Evolutionary conservation across 2,797 vertebrate genomes (phyloP).

Genomic region (Muraenolepis orangiensis): DNA sequence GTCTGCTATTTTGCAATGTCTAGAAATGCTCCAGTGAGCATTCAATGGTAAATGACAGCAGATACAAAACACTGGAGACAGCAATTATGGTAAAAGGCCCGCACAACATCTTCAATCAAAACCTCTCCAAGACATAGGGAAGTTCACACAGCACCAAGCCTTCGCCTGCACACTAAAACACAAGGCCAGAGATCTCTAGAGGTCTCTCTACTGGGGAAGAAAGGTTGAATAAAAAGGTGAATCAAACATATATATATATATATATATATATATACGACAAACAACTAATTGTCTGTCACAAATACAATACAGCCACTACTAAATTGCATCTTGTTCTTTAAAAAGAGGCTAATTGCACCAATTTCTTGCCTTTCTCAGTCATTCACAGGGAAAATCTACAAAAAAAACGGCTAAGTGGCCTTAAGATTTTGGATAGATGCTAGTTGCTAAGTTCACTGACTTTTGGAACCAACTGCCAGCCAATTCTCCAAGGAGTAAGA

Average conservation of each 20-base stretch:
- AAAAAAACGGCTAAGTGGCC: background rate
- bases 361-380: background rate
- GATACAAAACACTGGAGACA: conserved; percentile 3
- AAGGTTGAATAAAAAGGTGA: background rate
- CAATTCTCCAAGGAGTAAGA: background rate
- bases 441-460: background rate
- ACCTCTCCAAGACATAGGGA: background rate
- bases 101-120: conserved; percentile 2
- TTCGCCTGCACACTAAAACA: background rate
- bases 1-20: background rate
- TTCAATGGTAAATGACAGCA: background rate
- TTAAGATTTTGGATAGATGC: background rate
- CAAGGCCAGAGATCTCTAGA: background rate
- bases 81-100: conserved; percentile 1
- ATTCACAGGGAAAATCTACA: background rate
- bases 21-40: background rate
- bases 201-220: background rate
- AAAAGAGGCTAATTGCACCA: background rate
- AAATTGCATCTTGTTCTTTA: background rate
- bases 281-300: background rate
- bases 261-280: no score
- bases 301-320: background rate
- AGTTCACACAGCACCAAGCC: background rate
- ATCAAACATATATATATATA: no score
- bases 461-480: background rate